Conservation (phyloP, 2,113 vertebrate species). For the Lasiurus cinereus region DNA sequence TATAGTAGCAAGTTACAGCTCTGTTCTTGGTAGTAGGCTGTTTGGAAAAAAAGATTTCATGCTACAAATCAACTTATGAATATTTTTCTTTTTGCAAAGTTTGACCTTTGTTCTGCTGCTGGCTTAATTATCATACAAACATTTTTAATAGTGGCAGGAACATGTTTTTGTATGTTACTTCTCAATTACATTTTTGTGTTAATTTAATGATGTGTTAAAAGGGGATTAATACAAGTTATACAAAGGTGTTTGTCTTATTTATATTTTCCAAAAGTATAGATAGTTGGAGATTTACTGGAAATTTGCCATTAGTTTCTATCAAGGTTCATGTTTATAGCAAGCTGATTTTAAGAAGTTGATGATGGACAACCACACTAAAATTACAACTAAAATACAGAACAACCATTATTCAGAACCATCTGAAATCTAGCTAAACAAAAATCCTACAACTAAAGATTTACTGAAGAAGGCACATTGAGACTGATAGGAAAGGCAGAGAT, state of each 20-base stretch:
- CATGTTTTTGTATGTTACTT: constrained; percentile 60
- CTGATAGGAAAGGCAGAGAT: not conserved
- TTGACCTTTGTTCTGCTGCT: constrained; percentile 71
- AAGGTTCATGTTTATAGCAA: constrained; percentile 50
- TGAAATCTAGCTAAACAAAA: not conserved
- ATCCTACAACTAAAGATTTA: not conserved
- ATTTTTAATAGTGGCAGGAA: constrained; percentile 47
- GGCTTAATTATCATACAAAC: constrained; percentile 68
- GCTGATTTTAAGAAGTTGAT: constrained; percentile 54
- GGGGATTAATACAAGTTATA: constrained; percentile 68
- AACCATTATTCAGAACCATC: not conserved
- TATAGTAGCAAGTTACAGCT: not conserved
- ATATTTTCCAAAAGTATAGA: constrained; percentile 77
- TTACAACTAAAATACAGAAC: not conserved
- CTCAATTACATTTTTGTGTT: constrained; percentile 76
- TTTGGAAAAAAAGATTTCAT: constrained; percentile 23
- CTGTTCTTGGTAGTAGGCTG: not conserved
- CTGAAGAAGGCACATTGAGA: not conserved
- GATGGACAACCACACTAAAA: not conserved
- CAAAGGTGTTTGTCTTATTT: constrained; percentile 82
- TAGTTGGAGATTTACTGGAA: constrained; percentile 76
- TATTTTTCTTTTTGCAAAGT: constrained; percentile 18
- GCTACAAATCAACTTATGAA: constrained; percentile 60
- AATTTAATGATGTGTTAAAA: constrained; percentile 75
- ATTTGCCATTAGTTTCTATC: constrained; percentile 77